Base-by-base conservation (phyloP, 2,797 vertebrate species). In the Enteromius afrohamiltoni region DNA sequence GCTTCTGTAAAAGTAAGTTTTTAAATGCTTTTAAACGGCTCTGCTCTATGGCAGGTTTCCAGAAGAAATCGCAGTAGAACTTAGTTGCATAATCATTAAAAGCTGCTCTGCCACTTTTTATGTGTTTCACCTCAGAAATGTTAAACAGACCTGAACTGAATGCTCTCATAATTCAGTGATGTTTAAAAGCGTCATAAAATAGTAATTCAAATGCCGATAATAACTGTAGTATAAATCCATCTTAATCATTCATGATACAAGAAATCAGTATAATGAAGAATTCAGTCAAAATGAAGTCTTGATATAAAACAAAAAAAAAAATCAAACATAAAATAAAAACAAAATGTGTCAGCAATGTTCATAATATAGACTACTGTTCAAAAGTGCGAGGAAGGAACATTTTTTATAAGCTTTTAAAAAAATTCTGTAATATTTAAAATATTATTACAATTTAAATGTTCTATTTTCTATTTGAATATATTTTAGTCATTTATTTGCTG, bases 11-110 rank as follows among this genome's bases (percentile, higher is more conserved):
- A 65, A 75, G 70, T 53, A 17, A 13, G 23, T 23, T 74, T 81
- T 62, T 74, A 82, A 82, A 82, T 67, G 70, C 70, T 65, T 74
- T 74, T 23, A 49, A 82, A 74, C n/a, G n/a, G 11, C 14, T 82
- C 53, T 23, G 40, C 29, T 53, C 45, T 26, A n/a, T 75, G 80
- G 80, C 62, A 75, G 60, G 6, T 10, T 53, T 75, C 80, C 80
- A 82, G 71, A 26, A 75, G 14, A 74, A 82, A 67, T 40, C 3
- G 2, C 55, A n/a, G 14, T 34, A 64, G 40, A 81, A 73, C 21
- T 13, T 64, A 17, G 45, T 76, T 45, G 34, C 31, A 76, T 55
- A 53, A 42, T 67, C 60, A 76, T 76, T 75, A 82, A 82, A 67
- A 75, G 71, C 45, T 53, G 3, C 80, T 76, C 47, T 45, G 21